Evolutionary conservation across 2,797 vertebrate genomes (phyloP).

Genomic region (Danionella dracula): DNA sequence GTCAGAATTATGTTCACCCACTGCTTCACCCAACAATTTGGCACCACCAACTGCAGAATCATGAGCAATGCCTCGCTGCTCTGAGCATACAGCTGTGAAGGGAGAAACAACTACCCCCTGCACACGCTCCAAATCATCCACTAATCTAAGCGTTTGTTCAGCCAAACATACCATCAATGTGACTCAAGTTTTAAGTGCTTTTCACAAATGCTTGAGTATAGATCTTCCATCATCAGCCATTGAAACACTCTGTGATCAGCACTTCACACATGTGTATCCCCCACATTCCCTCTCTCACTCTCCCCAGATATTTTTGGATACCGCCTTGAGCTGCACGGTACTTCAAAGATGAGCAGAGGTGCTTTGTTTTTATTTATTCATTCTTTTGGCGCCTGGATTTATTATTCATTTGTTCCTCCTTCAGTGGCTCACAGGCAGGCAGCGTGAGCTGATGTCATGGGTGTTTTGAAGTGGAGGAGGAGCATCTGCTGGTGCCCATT

Average conservation of each 20-base stretch:
- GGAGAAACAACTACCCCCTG: not conserved
- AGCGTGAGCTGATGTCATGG: conserved; percentile 31
- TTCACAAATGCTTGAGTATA: not conserved
- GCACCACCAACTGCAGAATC: conserved; percentile 19
- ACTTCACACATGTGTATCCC: conserved; percentile 24
- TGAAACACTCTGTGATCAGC: conserved; percentile 19
- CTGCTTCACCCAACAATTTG: conserved; percentile 30
- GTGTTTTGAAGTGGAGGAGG: conserved; percentile 11
- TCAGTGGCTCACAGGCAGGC: conserved; percentile 20
- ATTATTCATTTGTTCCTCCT: conserved; percentile 45
- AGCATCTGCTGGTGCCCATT: not conserved
- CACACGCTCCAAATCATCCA: not conserved
- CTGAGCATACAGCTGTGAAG: conserved; percentile 26
- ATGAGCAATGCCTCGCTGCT: conserved; percentile 10
- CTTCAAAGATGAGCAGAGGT: conserved; percentile 47
- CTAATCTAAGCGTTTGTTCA: conserved; percentile 8
- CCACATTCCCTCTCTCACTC: not conserved
- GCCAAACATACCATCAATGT: not conserved
- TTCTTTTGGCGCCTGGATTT: conserved; percentile 42
- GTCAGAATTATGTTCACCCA: conserved; percentile 24
- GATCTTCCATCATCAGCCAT: conserved; percentile 14
- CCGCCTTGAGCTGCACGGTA: conserved; percentile 46
- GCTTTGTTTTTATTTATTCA: conserved; percentile 52
- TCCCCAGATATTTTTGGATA: conserved; percentile 47
- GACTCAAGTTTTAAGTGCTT: not conserved